These are phyloP conservation scores for Acyrthosiphon pisum DNA, from an alignment of 1,140 invertebrate species.

Conservation along the genomic window DNA sequence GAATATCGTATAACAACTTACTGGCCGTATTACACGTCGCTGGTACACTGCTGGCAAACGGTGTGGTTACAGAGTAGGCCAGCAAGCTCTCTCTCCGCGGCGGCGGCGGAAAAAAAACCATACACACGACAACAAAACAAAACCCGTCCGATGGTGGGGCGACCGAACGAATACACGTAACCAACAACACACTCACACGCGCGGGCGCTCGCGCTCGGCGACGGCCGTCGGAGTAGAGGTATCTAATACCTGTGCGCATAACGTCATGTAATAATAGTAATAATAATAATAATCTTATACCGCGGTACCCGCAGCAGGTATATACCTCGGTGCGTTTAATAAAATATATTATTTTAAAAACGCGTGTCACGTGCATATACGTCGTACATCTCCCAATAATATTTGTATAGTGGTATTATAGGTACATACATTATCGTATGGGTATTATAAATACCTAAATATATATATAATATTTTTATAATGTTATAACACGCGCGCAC, in stretches of 20 bases:
- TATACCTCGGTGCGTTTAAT: background rate
- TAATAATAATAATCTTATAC: background rate
- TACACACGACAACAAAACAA: conserved; percentile 36
- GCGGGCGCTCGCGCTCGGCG: background rate
- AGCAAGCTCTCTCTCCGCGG: conserved; percentile 53
- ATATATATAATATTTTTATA: too few species aligned
- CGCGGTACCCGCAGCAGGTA: background rate
- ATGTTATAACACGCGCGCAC: too few species aligned
- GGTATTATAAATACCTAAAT: background rate
- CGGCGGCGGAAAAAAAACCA: conserved; percentile 18
- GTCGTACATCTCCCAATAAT: background rate
- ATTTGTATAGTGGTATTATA: background rate
- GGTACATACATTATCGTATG: background rate
- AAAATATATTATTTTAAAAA: background rate
- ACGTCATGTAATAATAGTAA: background rate
- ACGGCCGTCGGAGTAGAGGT: background rate
- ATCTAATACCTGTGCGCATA: background rate
- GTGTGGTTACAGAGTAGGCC: conserved; percentile 33
- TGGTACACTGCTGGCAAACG: conserved; percentile 36
- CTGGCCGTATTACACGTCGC: conserved; percentile 23
- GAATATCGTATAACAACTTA: background rate
- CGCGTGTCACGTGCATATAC: background rate
- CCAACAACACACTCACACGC: conserved; percentile 34
- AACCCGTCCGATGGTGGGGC: conserved; percentile 44
- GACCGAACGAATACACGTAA: conserved; percentile 14